Evolutionary conservation across 2,888 invertebrate species (phyloP), one percentile per base, ranked within the genome.

Genomic region (Galerucella pusilla): DNA sequence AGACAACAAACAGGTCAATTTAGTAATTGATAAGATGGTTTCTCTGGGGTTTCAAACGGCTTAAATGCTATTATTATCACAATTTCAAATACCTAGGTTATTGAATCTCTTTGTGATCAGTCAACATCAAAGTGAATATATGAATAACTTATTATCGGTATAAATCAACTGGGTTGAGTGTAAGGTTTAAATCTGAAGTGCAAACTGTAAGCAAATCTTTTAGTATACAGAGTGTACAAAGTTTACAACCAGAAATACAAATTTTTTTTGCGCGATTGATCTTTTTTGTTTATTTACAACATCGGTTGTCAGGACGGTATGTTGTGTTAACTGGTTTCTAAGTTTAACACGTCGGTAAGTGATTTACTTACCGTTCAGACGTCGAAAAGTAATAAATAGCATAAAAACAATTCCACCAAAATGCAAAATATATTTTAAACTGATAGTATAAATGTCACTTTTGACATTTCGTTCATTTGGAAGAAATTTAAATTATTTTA

Each of bases 11-110:
- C 57, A 11, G 16, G 7, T 57, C 57, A 57, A 57, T 20, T 57
- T 20, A 57, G 20, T 57, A 20, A 57, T 20, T 20, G 57, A 57
- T 57, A 63, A 63, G 35, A 63, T 63, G 42, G 20, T 63, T 63
- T 42, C 35, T 42, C 35, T 42, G 35, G 1, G 35, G 35, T 42
- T 14, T 42, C 63, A 42, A 49, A 5, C 28, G 14, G 61, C 25
- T 61, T 61, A 28, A 25, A 10, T n/a, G 35, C 9, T 3, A 63
- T 63, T 61, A 61, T 42, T n/a, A 42, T 16, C n/a, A 63, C 63
- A 35, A 63, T 42, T 28, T 63, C 63, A 20, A 14, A 60, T 11
- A 28, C 28, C 28, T 28, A 63, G 63, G 63, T n/a, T 35, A 63
- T 12, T 16, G 14, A 35, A n/a, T 63, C 63, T 16, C 35, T 63